Evolutionary conservation across 2,113 vertebrate species (phyloP).

Genomic region (Rattus norvegicus): GRCr8 NC_086028.1:71982501-71983000

Average conservation of each 20-base stretch:
- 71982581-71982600: too few species aligned
- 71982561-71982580: background rate
- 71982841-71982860: background rate
- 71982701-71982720: background rate
- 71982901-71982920: constrained; percentile 34
- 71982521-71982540: constrained; percentile 18
- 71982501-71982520: background rate
- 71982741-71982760: background rate
- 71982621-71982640: too few species aligned
- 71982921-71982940: background rate
- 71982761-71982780: background rate
- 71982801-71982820: background rate
- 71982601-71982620: too few species aligned
- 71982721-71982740: background rate
- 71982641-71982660: too few species aligned
- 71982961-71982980: constrained; percentile 24
- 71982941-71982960: constrained; percentile 26
- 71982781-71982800: background rate
- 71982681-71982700: background rate
- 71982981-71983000: background rate
- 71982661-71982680: too few species aligned
- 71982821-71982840: background rate
- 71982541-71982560: background rate
- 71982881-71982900: background rate
- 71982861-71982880: background rate